Base-by-base conservation (phyloP, 2,113 vertebrate genomes). In the Toxotes chatareus region DNA sequence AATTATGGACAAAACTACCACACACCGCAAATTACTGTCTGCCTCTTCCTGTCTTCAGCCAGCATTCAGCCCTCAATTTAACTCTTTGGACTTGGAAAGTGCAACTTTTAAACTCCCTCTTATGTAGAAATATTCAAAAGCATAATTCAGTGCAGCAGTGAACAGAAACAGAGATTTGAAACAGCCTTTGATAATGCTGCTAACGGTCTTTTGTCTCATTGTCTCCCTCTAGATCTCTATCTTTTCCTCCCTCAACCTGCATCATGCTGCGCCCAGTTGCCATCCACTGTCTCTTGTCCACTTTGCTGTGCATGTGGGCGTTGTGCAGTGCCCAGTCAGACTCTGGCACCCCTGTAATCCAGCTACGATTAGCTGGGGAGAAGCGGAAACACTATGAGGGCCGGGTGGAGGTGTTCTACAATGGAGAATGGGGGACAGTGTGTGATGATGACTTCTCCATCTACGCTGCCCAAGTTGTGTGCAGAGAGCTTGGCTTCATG, bases 391-490 rank as follows among this genome's bases (percentile, higher is more conserved):
- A 97, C 86, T 96, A 96, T 0, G 97, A 99, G 83, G 98, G 98
- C n/a, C 93, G 98, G 0, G 87, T 99, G 85, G 98, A 99, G 81
- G 93, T 99, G 44, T 96, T 95, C 79, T 97, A 99, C 71, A 74
- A 93, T 0, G 95, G 96, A 0, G 95, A 96, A 87, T 99, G 98
- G 98, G 98, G 98, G 60, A 99, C 98, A 0, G 96, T 99, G 49
- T 99, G 98, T 0, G 98, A 99, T 0, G 98, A 99, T 0, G 97
- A 99, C 91, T 99, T 99, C 94, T 96, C 97, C 92, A 95, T 98
- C 77, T 93, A 95, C 0, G 94, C 96, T 0, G 98, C 97, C 0
- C 94, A 96, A 0, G 97, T 99, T 49, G 96, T 95, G 67, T 99
- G 98, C 91, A 93, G 96, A 74, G 93, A 99, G 94, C 89, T 98